phyloP scores from a whole-genome alignment of 2,113 vertebrate species.

The Pelmatolapia mariae region DNA sequence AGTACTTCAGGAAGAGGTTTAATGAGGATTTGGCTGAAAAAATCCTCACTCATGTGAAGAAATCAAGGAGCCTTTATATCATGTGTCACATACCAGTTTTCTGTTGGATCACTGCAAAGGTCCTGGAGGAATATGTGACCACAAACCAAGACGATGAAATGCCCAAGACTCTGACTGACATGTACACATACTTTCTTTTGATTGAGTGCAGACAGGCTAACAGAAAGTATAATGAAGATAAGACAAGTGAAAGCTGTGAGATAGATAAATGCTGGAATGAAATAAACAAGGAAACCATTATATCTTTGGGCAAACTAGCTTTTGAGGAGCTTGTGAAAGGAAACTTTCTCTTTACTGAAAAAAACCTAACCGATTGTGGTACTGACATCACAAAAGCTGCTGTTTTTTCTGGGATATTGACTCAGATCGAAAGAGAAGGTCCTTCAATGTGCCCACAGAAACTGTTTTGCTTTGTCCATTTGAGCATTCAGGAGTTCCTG shows the following conservation, averaged over 20 bases:
- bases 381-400: not conserved
- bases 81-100: conserved; percentile 52
- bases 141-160: not conserved
- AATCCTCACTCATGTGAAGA: conserved; percentile 8
- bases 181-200: conserved; percentile 29
- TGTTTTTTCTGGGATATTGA: conserved; percentile 36
- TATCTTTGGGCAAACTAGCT: conserved; percentile 10
- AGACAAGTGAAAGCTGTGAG: not conserved
- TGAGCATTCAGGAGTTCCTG: conserved; percentile 44
- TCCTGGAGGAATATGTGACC: conserved; percentile 12
- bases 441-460: fast-evolving
- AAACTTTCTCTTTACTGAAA: not conserved
- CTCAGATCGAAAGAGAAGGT: not conserved
- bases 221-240: not conserved
- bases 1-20: not conserved
- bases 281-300: conserved; percentile 5
- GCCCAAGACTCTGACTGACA: conserved; percentile 27
- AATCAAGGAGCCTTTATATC: conserved; percentile 22
- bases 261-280: not conserved
- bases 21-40: not conserved
- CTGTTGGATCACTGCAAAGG: conserved; percentile 35
- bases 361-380: fast-evolving
- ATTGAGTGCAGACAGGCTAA: conserved; percentile 26
- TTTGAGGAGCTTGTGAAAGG: not conserved
- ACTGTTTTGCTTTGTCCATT: conserved; percentile 28